Percentiles rank a stretch among this genome's conserved stretches.
Conservation (phyloP, 2,888 invertebrate genomes). For the Caenorhabditis sp. region DNA sequence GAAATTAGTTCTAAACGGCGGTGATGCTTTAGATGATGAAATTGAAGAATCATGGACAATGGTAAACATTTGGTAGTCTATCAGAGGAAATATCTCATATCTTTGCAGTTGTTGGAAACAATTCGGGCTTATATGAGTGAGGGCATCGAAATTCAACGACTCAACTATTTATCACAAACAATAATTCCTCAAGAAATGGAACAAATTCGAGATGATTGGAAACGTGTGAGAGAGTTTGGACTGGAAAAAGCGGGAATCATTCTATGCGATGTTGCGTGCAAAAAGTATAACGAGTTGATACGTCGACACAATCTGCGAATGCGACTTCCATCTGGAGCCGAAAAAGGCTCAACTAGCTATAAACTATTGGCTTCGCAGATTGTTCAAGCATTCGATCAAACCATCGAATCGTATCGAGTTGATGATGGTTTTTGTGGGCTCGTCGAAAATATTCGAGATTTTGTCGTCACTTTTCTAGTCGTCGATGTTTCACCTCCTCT, state of each 20-base stretch:
- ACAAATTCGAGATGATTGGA: constrained; percentile 49
- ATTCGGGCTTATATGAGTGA: constrained; percentile 57
- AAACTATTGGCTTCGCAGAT: constrained; percentile 50
- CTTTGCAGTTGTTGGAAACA: constrained; percentile 53
- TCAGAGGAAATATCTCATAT: too few relatives aligned
- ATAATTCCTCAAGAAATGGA: constrained; percentile 55
- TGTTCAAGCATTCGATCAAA: constrained; percentile 60
- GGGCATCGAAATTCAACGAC: constrained; percentile 63
- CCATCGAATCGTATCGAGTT: constrained; percentile 55
- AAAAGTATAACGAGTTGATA: constrained; percentile 54
- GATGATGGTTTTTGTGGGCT: constrained; percentile 55
- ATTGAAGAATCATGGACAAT: constrained; percentile 60
- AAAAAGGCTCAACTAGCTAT: constrained; percentile 43
- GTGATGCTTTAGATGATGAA: constrained; percentile 56
- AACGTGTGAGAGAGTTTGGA: constrained; percentile 49
- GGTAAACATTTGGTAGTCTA: constrained; percentile 25
- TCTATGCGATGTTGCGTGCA: constrained; percentile 52
- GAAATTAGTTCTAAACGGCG: constrained; percentile 40
- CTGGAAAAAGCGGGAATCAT: constrained; percentile 52
- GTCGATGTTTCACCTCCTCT: constrained; percentile 67
- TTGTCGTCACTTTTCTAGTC: constrained; percentile 58
- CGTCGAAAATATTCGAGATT: constrained; percentile 52
- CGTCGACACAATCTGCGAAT: constrained; percentile 46
- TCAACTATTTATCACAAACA: constrained; percentile 60
- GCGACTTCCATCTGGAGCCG: constrained; percentile 38